Percentiles rank a stretch among this genome's conserved stretches.
phyloP scores from a whole-genome alignment of 1,140 invertebrate genomes.

The Trichoplusia ni region DNA sequence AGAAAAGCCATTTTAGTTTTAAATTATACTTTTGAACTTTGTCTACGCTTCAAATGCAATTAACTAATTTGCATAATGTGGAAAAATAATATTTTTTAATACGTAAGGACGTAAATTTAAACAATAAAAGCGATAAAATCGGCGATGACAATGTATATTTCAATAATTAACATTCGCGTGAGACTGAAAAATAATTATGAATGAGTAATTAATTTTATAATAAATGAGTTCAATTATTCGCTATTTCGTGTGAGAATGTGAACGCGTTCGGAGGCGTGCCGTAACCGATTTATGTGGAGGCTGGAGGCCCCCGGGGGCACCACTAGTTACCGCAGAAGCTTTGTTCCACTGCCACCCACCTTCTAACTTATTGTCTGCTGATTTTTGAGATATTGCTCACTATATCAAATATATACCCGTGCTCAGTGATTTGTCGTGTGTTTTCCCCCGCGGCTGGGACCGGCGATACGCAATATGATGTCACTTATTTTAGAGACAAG shows the following conservation, averaged over 20 bases:
- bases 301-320: constrained; percentile 5
- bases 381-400: constrained; percentile 25
- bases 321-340: constrained; percentile 18
- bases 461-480: background rate
- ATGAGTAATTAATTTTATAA: no score
- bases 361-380: constrained; percentile 20
- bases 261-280: constrained; percentile 1
- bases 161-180: no score
- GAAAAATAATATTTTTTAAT: no score
- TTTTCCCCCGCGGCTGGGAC: background rate
- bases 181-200: no score
- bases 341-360: constrained; percentile 22
- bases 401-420: constrained; percentile 19
- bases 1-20: no score
- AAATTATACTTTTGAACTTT: no score
- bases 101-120: no score
- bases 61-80: no score
- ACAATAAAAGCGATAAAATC: no score
- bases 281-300: constrained; percentile 17
- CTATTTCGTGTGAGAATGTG: background rate
- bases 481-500: background rate
- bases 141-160: no score
- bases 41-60: no score
- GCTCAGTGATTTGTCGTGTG: constrained; percentile 6
- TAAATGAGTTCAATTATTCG: no score